A percentile compares a stretch with the other conserved stretches of the same genome.
These are phyloP conservation scores for Phymorhynchus buccinoides DNA, from an alignment of 1,140 invertebrate species.

Conservation along the genomic window DNA sequence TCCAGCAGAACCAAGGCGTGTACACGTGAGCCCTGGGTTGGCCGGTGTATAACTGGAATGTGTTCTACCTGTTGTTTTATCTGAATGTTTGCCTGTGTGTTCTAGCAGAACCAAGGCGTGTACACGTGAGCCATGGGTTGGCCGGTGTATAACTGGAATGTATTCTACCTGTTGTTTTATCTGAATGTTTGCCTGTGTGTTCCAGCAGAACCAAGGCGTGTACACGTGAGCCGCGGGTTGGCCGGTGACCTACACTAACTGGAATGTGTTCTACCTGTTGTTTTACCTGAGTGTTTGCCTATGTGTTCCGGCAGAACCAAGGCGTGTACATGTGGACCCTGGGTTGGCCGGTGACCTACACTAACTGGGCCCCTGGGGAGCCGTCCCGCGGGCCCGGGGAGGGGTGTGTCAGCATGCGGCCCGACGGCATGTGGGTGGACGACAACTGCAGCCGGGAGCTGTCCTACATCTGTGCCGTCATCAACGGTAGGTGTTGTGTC, in stretches of 20 bases:
- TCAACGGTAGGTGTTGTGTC: conserved; percentile 39
- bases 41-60: too few relatives aligned
- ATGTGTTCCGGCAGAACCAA: conserved; percentile 39
- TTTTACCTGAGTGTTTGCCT: too few relatives aligned
- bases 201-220: conserved; percentile 43
- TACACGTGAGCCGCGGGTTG: conserved; percentile 48
- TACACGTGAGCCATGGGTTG: conserved; percentile 48
- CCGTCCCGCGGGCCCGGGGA: conserved; percentile 40
- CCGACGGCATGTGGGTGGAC: conserved; percentile 51
- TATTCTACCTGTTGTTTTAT: too few relatives aligned
- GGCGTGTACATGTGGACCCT: conserved; percentile 50
- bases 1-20: too few relatives aligned
- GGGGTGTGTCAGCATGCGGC: conserved; percentile 50
- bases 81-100: background rate
- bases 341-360: conserved; percentile 51
- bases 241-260: conserved; percentile 54
- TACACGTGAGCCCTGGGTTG: too few relatives aligned
- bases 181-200: background rate
- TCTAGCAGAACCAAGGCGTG: conserved; percentile 43
- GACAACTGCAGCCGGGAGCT: conserved; percentile 39
- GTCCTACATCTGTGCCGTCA: conserved; percentile 47
- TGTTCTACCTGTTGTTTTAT: too few relatives aligned
- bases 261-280: too few relatives aligned
- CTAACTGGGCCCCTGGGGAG: conserved; percentile 49
- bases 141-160: too few relatives aligned